These are phyloP conservation scores for Andricus curvator DNA, from an alignment of 2,888 invertebrate species.

Conservation along the genomic window DNA sequence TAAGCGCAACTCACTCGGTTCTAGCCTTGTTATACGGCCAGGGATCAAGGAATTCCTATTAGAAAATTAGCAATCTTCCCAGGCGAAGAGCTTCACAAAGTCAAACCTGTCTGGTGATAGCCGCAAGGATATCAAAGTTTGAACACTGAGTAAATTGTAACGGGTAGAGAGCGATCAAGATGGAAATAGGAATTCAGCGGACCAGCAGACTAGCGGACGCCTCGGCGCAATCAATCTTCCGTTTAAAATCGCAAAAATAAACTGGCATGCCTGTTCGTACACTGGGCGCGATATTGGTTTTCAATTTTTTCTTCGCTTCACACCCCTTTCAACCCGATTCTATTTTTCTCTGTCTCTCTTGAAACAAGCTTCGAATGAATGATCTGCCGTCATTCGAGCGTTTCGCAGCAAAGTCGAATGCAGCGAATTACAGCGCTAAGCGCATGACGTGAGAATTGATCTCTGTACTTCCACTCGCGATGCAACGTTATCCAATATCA, in stretches of 20 bases:
- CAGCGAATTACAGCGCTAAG: conserved; percentile 34
- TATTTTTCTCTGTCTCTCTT: conserved; percentile 39
- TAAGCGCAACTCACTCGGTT: no score
- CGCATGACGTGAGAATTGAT: conserved; percentile 40
- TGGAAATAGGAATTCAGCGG: conserved; percentile 61
- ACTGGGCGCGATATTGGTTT: conserved; percentile 62
- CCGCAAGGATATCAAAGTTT: neutral
- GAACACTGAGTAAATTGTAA: conserved; percentile 2
- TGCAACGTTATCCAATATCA: conserved; percentile 34
- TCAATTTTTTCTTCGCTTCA: conserved; percentile 54
- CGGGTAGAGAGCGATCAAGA: conserved; percentile 56
- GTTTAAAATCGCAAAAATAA: conserved; percentile 67
- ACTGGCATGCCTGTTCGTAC: conserved; percentile 55
- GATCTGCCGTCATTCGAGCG: conserved; percentile 40
- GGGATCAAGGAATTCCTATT: no score
- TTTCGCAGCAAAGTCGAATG: conserved; percentile 27
- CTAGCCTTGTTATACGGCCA: no score
- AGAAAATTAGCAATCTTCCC: no score
- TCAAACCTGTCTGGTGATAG: neutral
- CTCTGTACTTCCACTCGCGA: conserved; percentile 25
- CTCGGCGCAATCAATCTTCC: conserved; percentile 64
- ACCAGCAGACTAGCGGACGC: conserved; percentile 55
- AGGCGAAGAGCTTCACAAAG: no score
- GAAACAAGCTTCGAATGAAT: conserved; percentile 21
- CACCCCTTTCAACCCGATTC: neutral